phyloP scores from a whole-genome alignment of 2,797 vertebrate genomes.

The Macropodus opercularis region DNA sequence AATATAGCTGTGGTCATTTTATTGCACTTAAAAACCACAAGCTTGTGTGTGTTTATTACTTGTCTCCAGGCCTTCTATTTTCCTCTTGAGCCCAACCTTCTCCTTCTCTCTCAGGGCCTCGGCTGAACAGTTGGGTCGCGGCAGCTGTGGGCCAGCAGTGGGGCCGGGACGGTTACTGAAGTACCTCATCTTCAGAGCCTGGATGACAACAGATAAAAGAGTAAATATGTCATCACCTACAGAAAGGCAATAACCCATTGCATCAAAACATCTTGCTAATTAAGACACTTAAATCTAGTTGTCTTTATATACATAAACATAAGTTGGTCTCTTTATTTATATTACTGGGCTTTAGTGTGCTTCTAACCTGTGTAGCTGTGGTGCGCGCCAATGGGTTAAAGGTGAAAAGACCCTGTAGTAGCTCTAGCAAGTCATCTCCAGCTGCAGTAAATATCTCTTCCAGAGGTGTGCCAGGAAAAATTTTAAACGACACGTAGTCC shows the following conservation, averaged over 20 bases:
- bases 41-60: conserved; percentile 76
- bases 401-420: conserved; percentile 92
- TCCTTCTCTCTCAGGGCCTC: conserved; percentile 91
- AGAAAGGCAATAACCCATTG: not conserved
- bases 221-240: not conserved
- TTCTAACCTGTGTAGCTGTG: conserved; percentile 71
- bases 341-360: not conserved
- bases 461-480: conserved; percentile 91
- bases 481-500: conserved; percentile 95
- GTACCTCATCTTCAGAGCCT: conserved; percentile 93
- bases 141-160: conserved; percentile 90
- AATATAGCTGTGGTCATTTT: not conserved
- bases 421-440: conserved; percentile 91
- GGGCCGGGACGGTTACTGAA: conserved; percentile 94
- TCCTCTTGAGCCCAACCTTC: conserved; percentile 89
- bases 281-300: no score
- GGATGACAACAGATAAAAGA: conserved; percentile 23
- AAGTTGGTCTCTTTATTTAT: no score
- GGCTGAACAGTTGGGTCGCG: conserved; percentile 89
- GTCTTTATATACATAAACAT: no score
- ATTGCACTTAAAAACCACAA: not conserved
- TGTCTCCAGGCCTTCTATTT: conserved; percentile 88
- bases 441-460: conserved; percentile 97
- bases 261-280: not conserved
- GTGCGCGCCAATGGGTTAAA: conserved; percentile 87